Base-by-base conservation (phyloP, 2,888 invertebrate species). In the Apantesis nais region DNA sequence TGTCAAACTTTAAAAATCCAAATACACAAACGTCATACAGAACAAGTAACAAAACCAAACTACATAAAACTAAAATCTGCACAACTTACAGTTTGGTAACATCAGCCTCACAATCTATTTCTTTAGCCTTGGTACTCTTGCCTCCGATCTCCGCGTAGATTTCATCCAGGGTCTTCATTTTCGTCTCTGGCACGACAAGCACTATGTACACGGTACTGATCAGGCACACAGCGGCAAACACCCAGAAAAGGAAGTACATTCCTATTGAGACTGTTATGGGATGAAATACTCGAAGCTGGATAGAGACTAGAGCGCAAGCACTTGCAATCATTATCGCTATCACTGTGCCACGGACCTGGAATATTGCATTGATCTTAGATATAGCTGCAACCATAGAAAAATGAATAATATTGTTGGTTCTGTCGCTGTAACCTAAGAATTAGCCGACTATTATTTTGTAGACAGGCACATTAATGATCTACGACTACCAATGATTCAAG, bases 281-380 rank as follows among this genome's bases (percentile, higher is more conserved):
- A 14, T 95, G 93, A 86, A 95, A 94, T 9, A 92, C 87, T n/a
- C 93, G 78, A 0, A 95, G 88, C 67, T 93, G 89, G 0, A 94
- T 78, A 1, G 94, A 93, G 52, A 93, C 93, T 2, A 94, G 82
- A 0, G 87, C 89, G 73, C 94, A 94, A 0, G 93, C 92, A 76
- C 93, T 91, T 0, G 94, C 89, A 55, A 94, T 94, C 0, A 94
- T 92, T 31, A 94, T 89, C 0, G 94, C 90, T 0, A 94, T 94
- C 0, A 94, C 93, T 9, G 94, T 94, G 41, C 94, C 94, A 3
- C 94, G 91, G 12, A 93, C 87, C 94, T 95, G 90, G 4, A 66
- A 66, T 48, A 31, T 63, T 31, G 34, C 34, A 11, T 19, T 65
- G 16, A 31, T 31, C 5, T 48, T 48, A 64, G 14, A 11, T 64